A percentile compares a stretch with the other conserved stretches of the same genome.
These are phyloP conservation scores for Elachura formosa DNA, from an alignment of 2,113 vertebrate genomes.

Conservation along the genomic window DNA sequence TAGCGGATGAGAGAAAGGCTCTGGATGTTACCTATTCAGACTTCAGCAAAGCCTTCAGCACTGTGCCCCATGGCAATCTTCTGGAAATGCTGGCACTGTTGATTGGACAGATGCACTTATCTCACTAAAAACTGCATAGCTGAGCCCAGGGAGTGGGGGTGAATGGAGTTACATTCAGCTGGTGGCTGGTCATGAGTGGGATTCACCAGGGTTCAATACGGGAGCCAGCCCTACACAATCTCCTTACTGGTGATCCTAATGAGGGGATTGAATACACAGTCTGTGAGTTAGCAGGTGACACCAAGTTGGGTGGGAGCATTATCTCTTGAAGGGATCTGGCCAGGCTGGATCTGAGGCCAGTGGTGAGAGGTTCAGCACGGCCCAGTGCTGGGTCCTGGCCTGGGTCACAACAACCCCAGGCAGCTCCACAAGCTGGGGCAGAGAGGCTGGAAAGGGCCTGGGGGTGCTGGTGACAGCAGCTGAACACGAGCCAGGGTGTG, in stretches of 20 bases:
- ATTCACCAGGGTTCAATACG: rapidly evolving
- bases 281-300: background rate
- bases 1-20: background rate
- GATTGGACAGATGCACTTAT: no score
- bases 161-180: background rate
- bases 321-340: background rate
- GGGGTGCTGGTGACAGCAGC: background rate
- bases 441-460: background rate
- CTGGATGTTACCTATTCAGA: background rate
- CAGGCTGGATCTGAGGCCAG: background rate
- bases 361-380: background rate
- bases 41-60: background rate
- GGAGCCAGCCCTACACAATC: background rate
- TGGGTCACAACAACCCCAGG: background rate
- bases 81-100: background rate
- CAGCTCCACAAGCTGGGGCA: rapidly evolving
- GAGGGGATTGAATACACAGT: background rate
- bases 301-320: rapidly evolving
- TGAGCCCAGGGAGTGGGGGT: background rate
- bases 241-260: background rate
- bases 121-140: background rate
- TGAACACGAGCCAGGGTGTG: background rate
- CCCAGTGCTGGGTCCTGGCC: rapidly evolving
- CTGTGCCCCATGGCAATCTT: background rate
- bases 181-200: rapidly evolving